These are phyloP conservation scores for Scytalopus superciliaris DNA, from an alignment of 2,113 vertebrate genomes.

Conservation along the genomic window DNA sequence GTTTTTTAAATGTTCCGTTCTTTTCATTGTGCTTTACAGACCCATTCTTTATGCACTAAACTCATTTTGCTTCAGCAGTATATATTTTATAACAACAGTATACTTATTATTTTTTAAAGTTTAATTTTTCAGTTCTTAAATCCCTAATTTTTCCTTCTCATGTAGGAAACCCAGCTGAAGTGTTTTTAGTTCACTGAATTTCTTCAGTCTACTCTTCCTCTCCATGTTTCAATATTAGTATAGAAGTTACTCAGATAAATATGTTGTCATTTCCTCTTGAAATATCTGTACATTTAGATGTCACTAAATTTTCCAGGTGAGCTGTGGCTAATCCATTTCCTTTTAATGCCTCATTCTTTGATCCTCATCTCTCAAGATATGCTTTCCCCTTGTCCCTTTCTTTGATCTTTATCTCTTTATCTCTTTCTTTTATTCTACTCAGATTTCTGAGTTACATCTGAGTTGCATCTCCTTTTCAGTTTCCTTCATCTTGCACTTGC, in stretches of 20 bases:
- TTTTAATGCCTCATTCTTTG: constrained; percentile 1
- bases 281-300: not conserved
- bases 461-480: not conserved
- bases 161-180: not conserved
- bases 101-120: not conserved
- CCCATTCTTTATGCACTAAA: not conserved
- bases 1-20: not conserved
- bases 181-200: not conserved
- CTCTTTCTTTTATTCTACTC: not conserved
- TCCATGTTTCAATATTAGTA: not conserved
- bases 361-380: not conserved
- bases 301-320: not conserved
- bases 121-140: not conserved
- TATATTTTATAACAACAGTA: not conserved
- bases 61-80: not conserved
- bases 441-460: not conserved
- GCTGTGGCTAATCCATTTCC: not conserved
- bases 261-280: not conserved
- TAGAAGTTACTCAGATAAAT: not conserved
- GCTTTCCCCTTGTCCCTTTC: not conserved
- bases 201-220: not conserved
- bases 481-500: not conserved
- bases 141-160: not conserved
- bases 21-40: not conserved
- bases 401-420: constrained; percentile 45